Evolutionary conservation across 2,888 invertebrate species (phyloP), one percentile per base, ranked within the genome.

Genomic region (Eledona agricola): DNA sequence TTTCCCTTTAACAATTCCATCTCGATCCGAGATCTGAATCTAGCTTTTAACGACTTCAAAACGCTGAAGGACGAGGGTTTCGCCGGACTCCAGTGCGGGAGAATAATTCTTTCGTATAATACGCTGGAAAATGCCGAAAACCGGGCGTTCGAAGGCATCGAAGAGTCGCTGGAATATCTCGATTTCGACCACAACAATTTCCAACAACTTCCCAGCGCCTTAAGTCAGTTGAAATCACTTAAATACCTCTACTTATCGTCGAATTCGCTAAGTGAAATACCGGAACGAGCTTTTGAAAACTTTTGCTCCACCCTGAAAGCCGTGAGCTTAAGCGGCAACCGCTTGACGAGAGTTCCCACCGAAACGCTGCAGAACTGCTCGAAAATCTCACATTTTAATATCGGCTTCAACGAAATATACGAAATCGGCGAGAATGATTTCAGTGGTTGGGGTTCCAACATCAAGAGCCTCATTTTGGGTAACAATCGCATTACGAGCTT

Each of bases 401-500:
- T 93, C 69, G 93, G 91, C 55, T 93, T 93, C 77, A 93, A 94
- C 75, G 86, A 86, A 72, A 91, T 94, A 69, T 81, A 84, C 59
- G 86, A 89, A 71, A 84, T 92, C 63, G 83, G 84, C 61, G 84
- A 87, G 53, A 86, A 86, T 58, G 89, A 92, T 72, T 91, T 94
- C 70, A 76, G 79, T 5, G 83, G 83, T 55, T 93, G 93, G 91
- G 89, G 90, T 15, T 81, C 82, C 50, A 87, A 87, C 64, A 79
- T 94, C 43, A 88, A 87, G 71, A 93, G 91, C 60, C 81, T 94
- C 55, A 82, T 93, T 63, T 79, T 94, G 64, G 83, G 89, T 57
- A 93, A 93, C 77, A 94, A 94, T 74, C 85, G 89, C 73, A 85
- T 94, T 60, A 87, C 88, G 19, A 86, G 83, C 73, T 79, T 88